phyloP scores from a whole-genome alignment of 2,113 vertebrate genomes.

The Phalacrocorax aristotelis region DNA sequence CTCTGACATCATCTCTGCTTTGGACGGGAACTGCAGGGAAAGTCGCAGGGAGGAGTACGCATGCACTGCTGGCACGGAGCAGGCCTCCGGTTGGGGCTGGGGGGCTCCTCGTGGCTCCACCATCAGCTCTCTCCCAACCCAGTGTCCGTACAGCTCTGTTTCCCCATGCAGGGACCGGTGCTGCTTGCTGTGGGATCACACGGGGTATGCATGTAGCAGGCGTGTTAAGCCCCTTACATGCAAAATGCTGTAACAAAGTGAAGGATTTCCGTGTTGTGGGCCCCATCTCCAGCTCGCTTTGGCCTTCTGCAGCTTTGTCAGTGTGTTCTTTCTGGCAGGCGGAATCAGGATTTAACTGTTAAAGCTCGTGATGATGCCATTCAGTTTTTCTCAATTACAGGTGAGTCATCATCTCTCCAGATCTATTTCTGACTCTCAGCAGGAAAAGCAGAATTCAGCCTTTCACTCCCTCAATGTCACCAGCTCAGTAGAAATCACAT shows the following conservation, averaged over 20 bases:
- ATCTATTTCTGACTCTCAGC: conserved; percentile 48
- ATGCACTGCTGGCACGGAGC: neutral
- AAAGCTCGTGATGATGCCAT: neutral
- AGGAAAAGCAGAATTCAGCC: neutral
- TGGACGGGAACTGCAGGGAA: conserved; percentile 4
- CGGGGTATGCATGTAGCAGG: rapidly evolving
- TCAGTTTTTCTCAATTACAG: conserved; percentile 20
- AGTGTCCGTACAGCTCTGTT: rapidly evolving
- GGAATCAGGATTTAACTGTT: neutral
- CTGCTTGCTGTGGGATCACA: rapidly evolving
- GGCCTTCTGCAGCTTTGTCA: neutral
- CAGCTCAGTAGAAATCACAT: neutral
- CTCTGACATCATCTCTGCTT: conserved; percentile 62
- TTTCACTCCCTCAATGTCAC: neutral
- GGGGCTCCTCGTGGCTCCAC: neutral
- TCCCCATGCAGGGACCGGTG: rapidly evolving
- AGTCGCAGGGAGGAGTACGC: neutral
- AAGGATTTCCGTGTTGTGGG: neutral
- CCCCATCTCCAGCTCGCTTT: neutral
- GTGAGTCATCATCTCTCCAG: conserved; percentile 51
- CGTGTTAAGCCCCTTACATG: neutral
- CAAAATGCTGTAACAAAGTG: rapidly evolving
- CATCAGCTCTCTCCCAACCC: neutral
- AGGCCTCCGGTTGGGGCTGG: neutral
- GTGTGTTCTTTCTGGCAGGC: neutral